Percentiles rank a stretch among this genome's conserved stretches.
These are phyloP conservation scores for Dryoscopus gambensis DNA, from an alignment of 2,113 vertebrate genomes.

Conservation along the genomic window DNA sequence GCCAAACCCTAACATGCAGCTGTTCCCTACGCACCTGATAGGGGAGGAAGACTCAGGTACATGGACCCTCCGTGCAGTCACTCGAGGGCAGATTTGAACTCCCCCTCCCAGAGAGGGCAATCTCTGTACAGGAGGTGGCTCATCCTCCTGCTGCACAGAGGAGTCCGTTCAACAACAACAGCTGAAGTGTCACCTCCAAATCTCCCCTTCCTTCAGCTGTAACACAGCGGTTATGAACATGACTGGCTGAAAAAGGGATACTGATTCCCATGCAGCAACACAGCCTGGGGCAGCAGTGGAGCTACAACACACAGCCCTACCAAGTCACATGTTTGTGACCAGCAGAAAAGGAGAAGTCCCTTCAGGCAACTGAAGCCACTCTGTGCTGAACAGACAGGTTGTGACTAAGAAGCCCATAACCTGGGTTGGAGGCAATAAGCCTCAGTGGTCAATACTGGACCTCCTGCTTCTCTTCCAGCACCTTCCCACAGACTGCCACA, in stretches of 20 bases:
- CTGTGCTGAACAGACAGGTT: not conserved
- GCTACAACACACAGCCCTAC: not conserved
- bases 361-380: not conserved
- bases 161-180: not conserved
- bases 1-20: not conserved
- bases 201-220: not conserved
- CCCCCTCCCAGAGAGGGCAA: not conserved
- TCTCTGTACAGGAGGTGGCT: not conserved
- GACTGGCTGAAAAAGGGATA: not conserved
- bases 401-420: not conserved
- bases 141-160: not conserved
- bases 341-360: not conserved
- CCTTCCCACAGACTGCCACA: rapidly evolving
- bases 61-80: rapidly evolving
- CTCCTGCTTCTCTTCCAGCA: not conserved
- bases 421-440: not conserved
- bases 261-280: not conserved
- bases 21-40: not conserved
- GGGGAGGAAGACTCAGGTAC: not conserved
- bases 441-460: not conserved
- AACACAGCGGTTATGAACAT: not conserved
- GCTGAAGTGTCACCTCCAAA: not conserved
- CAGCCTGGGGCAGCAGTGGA: not conserved
- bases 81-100: not conserved
- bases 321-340: not conserved